A percentile compares a stretch with the other conserved stretches of the same genome.
Evolutionary conservation across 2,113 vertebrate species (phyloP).

Genomic region (Elanus axillaris): DNA sequence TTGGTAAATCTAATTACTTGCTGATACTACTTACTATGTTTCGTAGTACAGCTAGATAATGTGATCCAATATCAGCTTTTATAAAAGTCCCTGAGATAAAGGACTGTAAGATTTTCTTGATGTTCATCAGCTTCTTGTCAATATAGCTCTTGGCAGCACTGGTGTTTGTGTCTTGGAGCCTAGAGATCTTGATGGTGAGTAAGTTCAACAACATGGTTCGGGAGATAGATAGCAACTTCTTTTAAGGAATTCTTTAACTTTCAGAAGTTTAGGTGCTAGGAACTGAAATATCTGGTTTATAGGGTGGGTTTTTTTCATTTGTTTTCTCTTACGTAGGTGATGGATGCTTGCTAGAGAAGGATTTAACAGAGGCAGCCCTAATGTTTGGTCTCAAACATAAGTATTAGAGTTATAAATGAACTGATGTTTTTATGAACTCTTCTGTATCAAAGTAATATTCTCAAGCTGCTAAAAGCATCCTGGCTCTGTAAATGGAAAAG

Average conservation of each 20-base stretch:
- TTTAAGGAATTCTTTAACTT: background rate
- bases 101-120: background rate
- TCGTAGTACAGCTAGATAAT: background rate
- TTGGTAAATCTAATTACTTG: background rate
- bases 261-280: background rate
- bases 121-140: background rate
- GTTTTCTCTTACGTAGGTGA: accelerated
- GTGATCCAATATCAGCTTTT: background rate
- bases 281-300: background rate
- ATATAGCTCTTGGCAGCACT: accelerated
- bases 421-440: background rate
- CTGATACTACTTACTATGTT: background rate
- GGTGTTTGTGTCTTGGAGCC: background rate
- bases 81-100: accelerated
- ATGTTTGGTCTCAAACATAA: background rate
- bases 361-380: background rate
- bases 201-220: background rate
- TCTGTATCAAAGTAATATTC: background rate
- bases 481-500: background rate
- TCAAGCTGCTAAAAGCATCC: background rate
- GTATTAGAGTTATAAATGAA: background rate
- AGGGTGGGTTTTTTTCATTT: accelerated
- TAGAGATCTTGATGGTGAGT: background rate
- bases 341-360: background rate
- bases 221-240: background rate